Conservation (phyloP, 2,888 invertebrate species). For the Drosophila meridiana region DNA sequence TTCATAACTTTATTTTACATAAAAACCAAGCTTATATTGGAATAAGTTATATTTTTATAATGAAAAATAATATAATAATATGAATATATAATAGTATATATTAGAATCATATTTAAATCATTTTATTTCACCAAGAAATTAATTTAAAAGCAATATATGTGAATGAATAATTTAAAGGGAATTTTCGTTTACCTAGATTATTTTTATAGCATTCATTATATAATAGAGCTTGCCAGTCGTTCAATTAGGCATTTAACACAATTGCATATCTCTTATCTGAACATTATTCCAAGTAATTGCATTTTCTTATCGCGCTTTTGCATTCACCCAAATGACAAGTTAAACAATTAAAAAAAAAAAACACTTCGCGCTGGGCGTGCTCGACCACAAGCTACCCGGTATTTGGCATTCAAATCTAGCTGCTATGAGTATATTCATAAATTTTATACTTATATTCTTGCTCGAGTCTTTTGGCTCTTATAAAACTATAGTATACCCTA, state of each 20-base stretch:
- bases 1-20: too few species aligned
- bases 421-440: background rate
- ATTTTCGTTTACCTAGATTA: background rate
- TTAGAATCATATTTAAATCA: background rate
- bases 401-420: background rate
- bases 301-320: conserved; percentile 12
- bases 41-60: too few species aligned
- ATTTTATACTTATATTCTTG: background rate
- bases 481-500: too few species aligned
- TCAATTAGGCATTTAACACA: conserved; percentile 14
- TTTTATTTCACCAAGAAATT: background rate
- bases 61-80: too few species aligned
- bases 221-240: background rate
- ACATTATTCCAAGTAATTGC: conserved; percentile 7
- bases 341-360: background rate
- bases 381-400: background rate
- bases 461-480: background rate
- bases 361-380: background rate
- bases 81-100: background rate
- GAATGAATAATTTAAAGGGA: too few species aligned
- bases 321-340: conserved; percentile 4
- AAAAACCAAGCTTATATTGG: too few species aligned
- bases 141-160: background rate
- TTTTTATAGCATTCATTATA: background rate
- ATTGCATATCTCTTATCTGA: conserved; percentile 23